Evolutionary conservation across 2,888 invertebrate species (phyloP).

Genomic region (Trichogramma evanescens): DNA sequence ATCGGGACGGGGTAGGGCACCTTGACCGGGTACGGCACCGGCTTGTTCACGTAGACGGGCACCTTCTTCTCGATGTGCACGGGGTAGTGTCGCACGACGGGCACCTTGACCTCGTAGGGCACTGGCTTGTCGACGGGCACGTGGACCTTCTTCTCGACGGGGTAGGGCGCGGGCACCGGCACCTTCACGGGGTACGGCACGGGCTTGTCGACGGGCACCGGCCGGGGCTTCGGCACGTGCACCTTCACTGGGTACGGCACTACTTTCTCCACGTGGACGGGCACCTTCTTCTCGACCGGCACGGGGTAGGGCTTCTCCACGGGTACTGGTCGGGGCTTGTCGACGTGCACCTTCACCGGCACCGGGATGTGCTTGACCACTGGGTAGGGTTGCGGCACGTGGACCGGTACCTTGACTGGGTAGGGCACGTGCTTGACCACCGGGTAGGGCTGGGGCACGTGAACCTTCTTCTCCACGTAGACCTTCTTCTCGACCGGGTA

Average conservation of each 20-base stretch:
- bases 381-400: conserved; percentile 67
- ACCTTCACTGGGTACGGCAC: conserved; percentile 58
- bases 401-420: conserved; percentile 65
- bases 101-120: conserved; percentile 56
- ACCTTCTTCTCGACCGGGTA: conserved; percentile 45
- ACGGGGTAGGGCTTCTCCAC: conserved; percentile 61
- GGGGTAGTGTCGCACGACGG: conserved; percentile 58
- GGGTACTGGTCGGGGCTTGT: conserved; percentile 58
- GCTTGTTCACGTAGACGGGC: conserved; percentile 57
- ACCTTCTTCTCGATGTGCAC: conserved; percentile 73
- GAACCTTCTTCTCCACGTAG: conserved; percentile 40
- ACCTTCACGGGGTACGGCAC: conserved; percentile 62
- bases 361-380: conserved; percentile 68
- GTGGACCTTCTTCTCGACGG: conserved; percentile 50
- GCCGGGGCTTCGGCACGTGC: conserved; percentile 65
- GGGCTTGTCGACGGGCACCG: conserved; percentile 52
- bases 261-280: conserved; percentile 62
- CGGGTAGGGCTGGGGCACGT: conserved; percentile 40
- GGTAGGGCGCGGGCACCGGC: conserved; percentile 56
- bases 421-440: conserved; percentile 61
- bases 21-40: conserved; percentile 64
- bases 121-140: conserved; percentile 65
- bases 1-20: conserved; percentile 62
- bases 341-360: conserved; percentile 64
- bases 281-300: conserved; percentile 71